Evolutionary conservation across 2,113 vertebrate species (phyloP).

Genomic region (Cryptoleucopteryx plumbea): DNA sequence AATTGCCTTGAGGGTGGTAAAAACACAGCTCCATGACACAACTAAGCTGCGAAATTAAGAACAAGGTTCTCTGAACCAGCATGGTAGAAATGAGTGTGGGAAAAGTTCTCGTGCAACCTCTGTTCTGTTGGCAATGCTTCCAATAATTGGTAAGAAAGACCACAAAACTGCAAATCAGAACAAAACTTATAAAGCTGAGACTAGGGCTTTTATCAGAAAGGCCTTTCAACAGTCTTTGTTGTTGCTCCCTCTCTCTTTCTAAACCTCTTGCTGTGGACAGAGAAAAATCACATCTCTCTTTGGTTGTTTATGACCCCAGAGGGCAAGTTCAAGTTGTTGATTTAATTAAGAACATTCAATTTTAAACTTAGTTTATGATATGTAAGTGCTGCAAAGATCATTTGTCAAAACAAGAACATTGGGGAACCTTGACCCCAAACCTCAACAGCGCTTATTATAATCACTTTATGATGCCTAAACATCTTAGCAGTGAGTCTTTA

Average conservation of each 20-base stretch:
- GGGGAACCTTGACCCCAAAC: constrained; percentile 14
- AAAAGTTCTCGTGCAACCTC: background rate
- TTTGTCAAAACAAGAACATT: constrained; percentile 20
- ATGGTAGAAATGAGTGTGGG: background rate
- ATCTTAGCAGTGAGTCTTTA: background rate
- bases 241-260: background rate
- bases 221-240: background rate
- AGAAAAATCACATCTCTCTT: background rate
- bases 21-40: background rate
- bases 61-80: background rate
- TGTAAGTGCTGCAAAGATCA: background rate
- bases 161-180: background rate
- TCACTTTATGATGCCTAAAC: background rate
- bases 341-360: constrained; percentile 28
- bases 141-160: background rate
- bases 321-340: background rate
- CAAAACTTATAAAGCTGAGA: background rate
- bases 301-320: background rate
- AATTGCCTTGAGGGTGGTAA: background rate
- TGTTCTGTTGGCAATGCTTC: background rate
- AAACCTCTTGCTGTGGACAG: background rate
- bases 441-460: background rate
- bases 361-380: constrained; percentile 26
- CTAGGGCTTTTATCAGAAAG: background rate
- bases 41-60: background rate